phyloP scores from a whole-genome alignment of 2,888 invertebrate species.

The Hydropsyche betteni region DNA sequence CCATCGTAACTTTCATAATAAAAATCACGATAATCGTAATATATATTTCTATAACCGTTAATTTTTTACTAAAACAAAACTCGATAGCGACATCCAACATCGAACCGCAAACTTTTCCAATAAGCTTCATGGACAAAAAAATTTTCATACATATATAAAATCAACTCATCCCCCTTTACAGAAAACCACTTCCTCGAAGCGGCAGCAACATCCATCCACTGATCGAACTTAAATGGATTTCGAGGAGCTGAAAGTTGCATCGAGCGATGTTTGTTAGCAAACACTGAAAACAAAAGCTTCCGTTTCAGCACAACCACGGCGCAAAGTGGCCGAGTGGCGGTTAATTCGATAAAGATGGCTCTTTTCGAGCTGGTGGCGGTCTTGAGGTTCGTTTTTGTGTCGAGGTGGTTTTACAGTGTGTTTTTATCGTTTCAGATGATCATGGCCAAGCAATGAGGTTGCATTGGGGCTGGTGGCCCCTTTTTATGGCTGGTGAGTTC shows the following conservation, averaged over 20 bases:
- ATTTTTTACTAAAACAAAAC: no score
- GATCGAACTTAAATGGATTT: slow-evolving; percentile 49
- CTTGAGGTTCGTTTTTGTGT: no score
- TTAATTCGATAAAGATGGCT: slow-evolving; percentile 40
- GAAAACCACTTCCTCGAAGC: neutral
- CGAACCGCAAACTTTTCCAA: no score
- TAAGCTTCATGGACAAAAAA: no score
- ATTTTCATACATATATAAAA: no score
- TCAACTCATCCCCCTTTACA: neutral
- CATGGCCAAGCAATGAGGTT: slow-evolving; percentile 47
- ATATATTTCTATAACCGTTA: no score
- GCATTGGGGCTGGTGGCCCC: slow-evolving; percentile 48
- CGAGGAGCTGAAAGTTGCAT: slow-evolving; percentile 13
- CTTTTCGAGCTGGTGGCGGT: neutral
- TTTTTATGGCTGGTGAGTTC: slow-evolving; percentile 46
- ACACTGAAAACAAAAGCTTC: slow-evolving; percentile 26
- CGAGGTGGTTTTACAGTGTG: neutral
- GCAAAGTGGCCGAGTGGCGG: slow-evolving; percentile 25
- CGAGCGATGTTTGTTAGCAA: slow-evolving; percentile 43
- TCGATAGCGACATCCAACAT: no score
- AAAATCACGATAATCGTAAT: no score
- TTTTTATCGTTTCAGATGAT: slow-evolving; percentile 38
- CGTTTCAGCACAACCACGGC: neutral
- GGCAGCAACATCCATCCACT: neutral
- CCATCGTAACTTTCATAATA: no score